Conservation (phyloP, 1,140 invertebrate species). For the Lordiphosa stackelbergi region DNA sequence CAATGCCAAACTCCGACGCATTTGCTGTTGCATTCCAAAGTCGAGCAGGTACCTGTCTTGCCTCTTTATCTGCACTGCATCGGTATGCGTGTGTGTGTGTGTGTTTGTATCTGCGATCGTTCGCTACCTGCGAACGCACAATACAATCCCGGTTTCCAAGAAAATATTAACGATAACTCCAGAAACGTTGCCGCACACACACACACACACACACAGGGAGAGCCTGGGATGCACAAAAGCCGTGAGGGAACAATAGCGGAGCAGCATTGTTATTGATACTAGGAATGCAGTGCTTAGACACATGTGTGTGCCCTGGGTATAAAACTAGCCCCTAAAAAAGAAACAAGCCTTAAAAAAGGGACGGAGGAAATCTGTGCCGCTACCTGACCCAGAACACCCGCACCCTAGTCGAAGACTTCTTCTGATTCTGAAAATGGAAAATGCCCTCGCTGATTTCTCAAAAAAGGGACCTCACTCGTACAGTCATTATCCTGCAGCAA, state of each 20-base stretch:
- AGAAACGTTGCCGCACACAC: slow-evolving; percentile 65
- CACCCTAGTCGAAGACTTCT: slow-evolving; percentile 27
- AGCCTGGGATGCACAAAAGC: slow-evolving; percentile 65
- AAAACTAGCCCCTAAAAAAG: slow-evolving; percentile 41
- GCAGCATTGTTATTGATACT: slow-evolving; percentile 71
- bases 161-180: slow-evolving; percentile 73
- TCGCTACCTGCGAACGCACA: slow-evolving; percentile 62
- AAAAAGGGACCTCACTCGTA: slow-evolving; percentile 35
- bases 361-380: slow-evolving; percentile 40
- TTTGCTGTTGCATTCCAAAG: slow-evolving; percentile 61
- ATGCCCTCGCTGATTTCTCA: slow-evolving; percentile 38
- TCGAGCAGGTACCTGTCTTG: slow-evolving; percentile 68
- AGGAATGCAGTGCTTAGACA: slow-evolving; percentile 52
- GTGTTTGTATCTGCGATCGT: slow-evolving; percentile 38
- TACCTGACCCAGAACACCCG: slow-evolving; percentile 42
- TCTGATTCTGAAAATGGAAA: slow-evolving; percentile 26
- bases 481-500: slow-evolving; percentile 63
- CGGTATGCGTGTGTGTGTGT: slow-evolving; percentile 6
- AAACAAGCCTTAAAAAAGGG: slow-evolving; percentile 47
- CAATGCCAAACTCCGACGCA: slow-evolving; percentile 67
- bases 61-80: slow-evolving; percentile 25
- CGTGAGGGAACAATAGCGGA: slow-evolving; percentile 52
- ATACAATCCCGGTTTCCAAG: slow-evolving; percentile 69
- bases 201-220: slow-evolving; percentile 26
- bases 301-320: slow-evolving; percentile 16